phyloP scores from a whole-genome alignment of 2,888 invertebrate species.

The Uropetala carovei region DNA sequence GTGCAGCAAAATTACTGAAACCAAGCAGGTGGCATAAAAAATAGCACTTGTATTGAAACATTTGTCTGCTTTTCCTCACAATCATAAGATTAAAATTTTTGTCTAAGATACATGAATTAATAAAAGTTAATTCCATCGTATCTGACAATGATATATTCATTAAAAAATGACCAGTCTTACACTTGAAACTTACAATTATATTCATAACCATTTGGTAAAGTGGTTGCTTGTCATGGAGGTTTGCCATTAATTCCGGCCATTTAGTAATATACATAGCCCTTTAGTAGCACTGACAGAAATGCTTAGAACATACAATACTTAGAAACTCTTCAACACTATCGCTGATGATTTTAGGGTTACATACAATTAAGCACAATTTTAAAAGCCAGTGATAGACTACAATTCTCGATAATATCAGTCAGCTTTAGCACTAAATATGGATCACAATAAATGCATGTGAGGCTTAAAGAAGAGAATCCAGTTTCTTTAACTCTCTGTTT shows the following conservation, averaged over 20 bases:
- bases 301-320: neutral
- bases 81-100: slow-evolving; percentile 30
- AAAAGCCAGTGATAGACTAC: neutral
- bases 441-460: neutral
- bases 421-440: neutral
- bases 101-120: slow-evolving; percentile 21
- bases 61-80: slow-evolving; percentile 37
- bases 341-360: slow-evolving; percentile 16
- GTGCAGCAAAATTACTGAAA: slow-evolving; percentile 25
- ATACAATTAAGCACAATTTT: slow-evolving; percentile 9
- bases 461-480: neutral
- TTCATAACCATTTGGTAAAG: slow-evolving; percentile 66
- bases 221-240: slow-evolving; percentile 77
- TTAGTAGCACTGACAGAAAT: slow-evolving; percentile 69
- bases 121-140: slow-evolving; percentile 28
- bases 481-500: neutral
- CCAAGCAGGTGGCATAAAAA: slow-evolving; percentile 36
- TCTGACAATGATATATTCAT: neutral
- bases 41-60: slow-evolving; percentile 44
- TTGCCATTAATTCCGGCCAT: slow-evolving; percentile 75
- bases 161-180: slow-evolving; percentile 41
- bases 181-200: slow-evolving; percentile 8
- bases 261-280: slow-evolving; percentile 66
- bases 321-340: neutral
- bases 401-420: neutral